phyloP scores from a whole-genome alignment of 2,888 invertebrate species.

The Polia nebulosa region DNA sequence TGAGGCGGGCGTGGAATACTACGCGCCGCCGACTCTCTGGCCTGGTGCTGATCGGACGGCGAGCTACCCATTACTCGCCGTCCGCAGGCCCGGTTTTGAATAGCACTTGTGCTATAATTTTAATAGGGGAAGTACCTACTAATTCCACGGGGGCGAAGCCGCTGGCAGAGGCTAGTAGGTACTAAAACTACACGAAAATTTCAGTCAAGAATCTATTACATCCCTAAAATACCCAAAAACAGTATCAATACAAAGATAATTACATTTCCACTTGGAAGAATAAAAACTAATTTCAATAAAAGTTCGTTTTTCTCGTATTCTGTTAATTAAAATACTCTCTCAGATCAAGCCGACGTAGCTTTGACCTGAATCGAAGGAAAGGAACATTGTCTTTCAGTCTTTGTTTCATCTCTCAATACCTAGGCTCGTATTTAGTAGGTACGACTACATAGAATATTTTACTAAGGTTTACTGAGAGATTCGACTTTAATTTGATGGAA shows the following conservation, averaged over 20 bases:
- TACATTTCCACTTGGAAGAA: conserved; percentile 23
- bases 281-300: conserved; percentile 55
- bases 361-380: conserved; percentile 60
- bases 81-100: too few species aligned
- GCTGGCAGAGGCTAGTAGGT: too few species aligned
- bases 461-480: conserved; percentile 52
- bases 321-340: conserved; percentile 64
- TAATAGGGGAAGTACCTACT: too few species aligned
- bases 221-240: conserved; percentile 3
- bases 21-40: too few species aligned
- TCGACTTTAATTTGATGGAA: conserved; percentile 29
- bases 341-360: conserved; percentile 60
- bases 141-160: too few species aligned
- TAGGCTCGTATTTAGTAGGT: conserved; percentile 30
- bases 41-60: too few species aligned
- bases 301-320: conserved; percentile 56
- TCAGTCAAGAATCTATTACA: conserved; percentile 1
- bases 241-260: conserved; percentile 14
- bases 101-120: too few species aligned
- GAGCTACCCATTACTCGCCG: too few species aligned
- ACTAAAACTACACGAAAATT: not conserved
- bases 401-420: conserved; percentile 57
- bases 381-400: conserved; percentile 64
- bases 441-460: conserved; percentile 43
- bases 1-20: too few species aligned